Percentiles rank a stretch among this genome's conserved stretches.
Evolutionary conservation across 2,113 vertebrate species (phyloP).

Genomic region (Nyctibius bracteatus): DNA sequence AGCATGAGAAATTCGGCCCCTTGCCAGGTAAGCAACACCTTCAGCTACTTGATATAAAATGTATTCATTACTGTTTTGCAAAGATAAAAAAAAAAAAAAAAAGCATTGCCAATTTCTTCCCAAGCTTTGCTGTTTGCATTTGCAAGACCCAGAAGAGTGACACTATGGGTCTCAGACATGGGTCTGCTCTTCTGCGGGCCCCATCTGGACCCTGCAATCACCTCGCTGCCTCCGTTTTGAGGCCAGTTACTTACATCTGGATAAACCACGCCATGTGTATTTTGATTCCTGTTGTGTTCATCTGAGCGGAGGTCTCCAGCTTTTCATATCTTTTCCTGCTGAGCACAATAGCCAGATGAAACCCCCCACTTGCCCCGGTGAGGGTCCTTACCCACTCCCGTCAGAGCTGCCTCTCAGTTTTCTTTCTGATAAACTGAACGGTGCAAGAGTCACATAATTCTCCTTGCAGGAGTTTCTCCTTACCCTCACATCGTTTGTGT

Average conservation of each 20-base stretch:
- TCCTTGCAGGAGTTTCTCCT: neutral
- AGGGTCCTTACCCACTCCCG: neutral
- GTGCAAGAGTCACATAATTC: neutral
- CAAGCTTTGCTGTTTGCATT: neutral
- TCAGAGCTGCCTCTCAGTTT: neutral
- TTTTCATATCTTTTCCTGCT: neutral
- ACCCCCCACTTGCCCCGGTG: neutral
- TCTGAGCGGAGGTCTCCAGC: neutral
- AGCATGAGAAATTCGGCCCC: neutral
- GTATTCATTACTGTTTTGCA: neutral
- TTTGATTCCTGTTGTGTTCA: neutral
- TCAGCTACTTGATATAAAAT: neutral
- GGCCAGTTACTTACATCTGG: neutral
- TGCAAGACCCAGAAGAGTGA: neutral
- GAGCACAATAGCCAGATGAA: neutral
- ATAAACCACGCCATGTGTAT: rapidly evolving
- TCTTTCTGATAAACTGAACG: neutral
- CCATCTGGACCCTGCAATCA: neutral
- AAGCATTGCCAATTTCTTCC: neutral
- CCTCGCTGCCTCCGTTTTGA: rapidly evolving
- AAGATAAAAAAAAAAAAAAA: neutral
- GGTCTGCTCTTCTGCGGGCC: neutral
- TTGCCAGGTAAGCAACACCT: neutral
- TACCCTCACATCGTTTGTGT: neutral
- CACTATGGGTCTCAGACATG: rapidly evolving